phyloP scores from a whole-genome alignment of 2,113 vertebrate species.

The Apodemus speciosus region DNA sequence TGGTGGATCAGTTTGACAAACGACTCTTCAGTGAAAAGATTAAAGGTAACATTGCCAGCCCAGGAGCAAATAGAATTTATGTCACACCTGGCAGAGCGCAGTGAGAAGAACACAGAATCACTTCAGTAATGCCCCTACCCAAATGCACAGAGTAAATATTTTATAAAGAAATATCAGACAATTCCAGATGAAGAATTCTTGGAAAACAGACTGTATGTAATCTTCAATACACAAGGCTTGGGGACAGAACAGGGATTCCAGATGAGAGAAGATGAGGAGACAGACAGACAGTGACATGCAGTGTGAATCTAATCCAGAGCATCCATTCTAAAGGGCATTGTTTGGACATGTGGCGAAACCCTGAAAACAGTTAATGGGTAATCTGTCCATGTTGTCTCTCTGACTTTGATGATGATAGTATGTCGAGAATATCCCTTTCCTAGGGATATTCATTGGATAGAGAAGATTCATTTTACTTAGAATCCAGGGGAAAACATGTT shows the following conservation, averaged over 20 bases:
- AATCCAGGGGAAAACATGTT: neutral
- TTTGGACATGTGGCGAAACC: neutral
- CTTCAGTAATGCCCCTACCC: slow-evolving; percentile 4
- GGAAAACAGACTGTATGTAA: neutral
- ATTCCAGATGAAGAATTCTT: slow-evolving; percentile 26
- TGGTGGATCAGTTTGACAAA: neutral
- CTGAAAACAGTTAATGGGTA: neutral
- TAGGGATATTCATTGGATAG: neutral
- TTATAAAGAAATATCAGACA: slow-evolving; percentile 43
- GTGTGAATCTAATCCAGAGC: neutral
- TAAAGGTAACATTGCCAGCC: neutral
- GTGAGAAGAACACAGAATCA: slow-evolving; percentile 1
- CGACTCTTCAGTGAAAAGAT: neutral
- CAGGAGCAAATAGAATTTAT: slow-evolving; percentile 35
- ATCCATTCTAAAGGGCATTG: neutral
- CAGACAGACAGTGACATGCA: neutral
- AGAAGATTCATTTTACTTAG: neutral
- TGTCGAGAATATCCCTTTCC: neutral
- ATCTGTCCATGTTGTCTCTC: neutral
- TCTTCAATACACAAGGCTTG: slow-evolving; percentile 1
- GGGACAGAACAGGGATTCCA: neutral
- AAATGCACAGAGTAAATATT: slow-evolving; percentile 26
- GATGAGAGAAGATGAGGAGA: neutral
- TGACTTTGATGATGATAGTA: neutral
- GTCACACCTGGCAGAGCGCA: neutral